These are phyloP conservation scores for Andrena haemorrhoa DNA, from an alignment of 2,888 invertebrate species.

Conservation along the genomic window DNA sequence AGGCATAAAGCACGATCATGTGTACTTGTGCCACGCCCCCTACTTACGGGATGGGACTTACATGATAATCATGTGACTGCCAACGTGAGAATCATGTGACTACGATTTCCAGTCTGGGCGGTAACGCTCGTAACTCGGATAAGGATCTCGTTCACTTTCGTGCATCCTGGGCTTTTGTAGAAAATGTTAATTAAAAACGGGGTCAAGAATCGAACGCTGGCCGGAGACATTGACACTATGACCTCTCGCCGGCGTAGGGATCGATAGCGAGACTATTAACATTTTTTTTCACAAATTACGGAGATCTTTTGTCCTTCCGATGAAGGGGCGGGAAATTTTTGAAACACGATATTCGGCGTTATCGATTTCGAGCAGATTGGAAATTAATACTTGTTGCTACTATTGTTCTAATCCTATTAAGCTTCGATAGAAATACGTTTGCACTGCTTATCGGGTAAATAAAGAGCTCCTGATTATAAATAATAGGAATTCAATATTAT, in stretches of 20 bases:
- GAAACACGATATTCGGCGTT: background rate
- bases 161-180: background rate
- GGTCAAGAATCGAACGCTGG: constrained; percentile 7
- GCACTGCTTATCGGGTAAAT: no score
- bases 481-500: no score
- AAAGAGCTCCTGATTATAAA: no score
- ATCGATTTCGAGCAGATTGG: background rate
- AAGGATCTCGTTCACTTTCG: constrained; percentile 16
- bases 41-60: constrained; percentile 80
- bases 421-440: no score
- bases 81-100: constrained; percentile 84
- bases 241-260: constrained; percentile 29
- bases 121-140: constrained; percentile 28
- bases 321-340: background rate
- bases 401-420: no score
- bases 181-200: constrained; percentile 21
- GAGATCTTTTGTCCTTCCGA: background rate
- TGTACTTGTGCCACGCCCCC: constrained; percentile 80
- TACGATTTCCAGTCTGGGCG: constrained; percentile 72
- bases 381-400: no score
- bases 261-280: constrained; percentile 40
- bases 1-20: constrained; percentile 37
- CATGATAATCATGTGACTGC: constrained; percentile 84
- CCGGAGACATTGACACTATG: constrained; percentile 34
- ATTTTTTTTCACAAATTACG: constrained; percentile 7